Evolutionary conservation across 2,888 invertebrate genomes (phyloP).

Genomic region (Aleiodes leptofemur): DNA sequence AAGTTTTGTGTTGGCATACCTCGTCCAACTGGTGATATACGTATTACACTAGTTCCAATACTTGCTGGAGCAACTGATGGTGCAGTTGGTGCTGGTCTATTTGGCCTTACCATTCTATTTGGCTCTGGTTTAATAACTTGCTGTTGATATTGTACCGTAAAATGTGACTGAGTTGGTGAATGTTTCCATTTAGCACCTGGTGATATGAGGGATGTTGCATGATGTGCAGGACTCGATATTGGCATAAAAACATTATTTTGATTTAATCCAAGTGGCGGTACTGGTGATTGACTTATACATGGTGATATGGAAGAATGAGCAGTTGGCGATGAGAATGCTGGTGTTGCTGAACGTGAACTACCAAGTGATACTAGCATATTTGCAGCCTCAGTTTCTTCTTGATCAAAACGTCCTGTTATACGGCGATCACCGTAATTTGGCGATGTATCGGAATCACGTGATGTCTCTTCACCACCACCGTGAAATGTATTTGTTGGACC

Average conservation of each 20-base stretch:
- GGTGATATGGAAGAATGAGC: slow-evolving; percentile 82
- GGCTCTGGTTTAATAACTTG: slow-evolving; percentile 81
- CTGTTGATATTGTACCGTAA: slow-evolving; percentile 74
- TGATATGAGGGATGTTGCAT: slow-evolving; percentile 68
- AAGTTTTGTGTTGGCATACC: slow-evolving; percentile 65
- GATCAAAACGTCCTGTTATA: slow-evolving; percentile 90
- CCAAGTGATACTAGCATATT: slow-evolving; percentile 96
- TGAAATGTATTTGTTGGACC: slow-evolving; percentile 69
- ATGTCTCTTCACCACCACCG: slow-evolving; percentile 89
- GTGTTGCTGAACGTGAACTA: slow-evolving; percentile 94
- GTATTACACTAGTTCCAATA: slow-evolving; percentile 85
- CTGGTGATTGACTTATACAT: slow-evolving; percentile 82
- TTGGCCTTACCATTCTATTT: slow-evolving; percentile 79
- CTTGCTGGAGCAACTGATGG: slow-evolving; percentile 69
- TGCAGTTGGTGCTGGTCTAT: slow-evolving; percentile 73
- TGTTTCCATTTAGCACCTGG: slow-evolving; percentile 73
- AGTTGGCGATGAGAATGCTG: slow-evolving; percentile 89
- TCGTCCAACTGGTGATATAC: slow-evolving; percentile 85
- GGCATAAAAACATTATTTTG: slow-evolving; percentile 93
- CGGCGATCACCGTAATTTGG: slow-evolving; percentile 86
- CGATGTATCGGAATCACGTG: slow-evolving; percentile 91
- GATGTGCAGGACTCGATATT: slow-evolving; percentile 83
- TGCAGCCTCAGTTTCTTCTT: slow-evolving; percentile 97
- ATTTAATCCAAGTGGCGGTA: slow-evolving; percentile 82
- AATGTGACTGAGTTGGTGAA: slow-evolving; percentile 75